Evolutionary conservation across 2,113 vertebrate species (phyloP).

Genomic region (Scomber japonicus): DNA sequence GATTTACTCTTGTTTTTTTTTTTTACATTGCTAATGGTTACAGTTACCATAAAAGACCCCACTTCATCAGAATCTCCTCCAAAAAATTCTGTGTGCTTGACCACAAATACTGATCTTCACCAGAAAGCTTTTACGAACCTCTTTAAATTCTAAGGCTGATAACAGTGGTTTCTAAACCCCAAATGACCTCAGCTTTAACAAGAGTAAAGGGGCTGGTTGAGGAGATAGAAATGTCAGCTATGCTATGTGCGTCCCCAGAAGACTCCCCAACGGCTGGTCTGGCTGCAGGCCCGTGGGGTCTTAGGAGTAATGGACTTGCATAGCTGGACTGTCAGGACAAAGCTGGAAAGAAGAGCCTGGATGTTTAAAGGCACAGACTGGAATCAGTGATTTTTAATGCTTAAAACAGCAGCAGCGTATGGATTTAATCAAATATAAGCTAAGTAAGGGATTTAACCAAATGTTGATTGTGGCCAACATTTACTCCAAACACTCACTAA

Average conservation of each 20-base stretch:
- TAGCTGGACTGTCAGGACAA: constrained; percentile 61
- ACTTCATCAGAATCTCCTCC: background rate
- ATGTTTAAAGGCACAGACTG: constrained; percentile 43
- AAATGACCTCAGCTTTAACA: constrained; percentile 63
- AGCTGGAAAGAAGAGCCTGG: constrained; percentile 26
- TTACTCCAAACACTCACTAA: constrained; percentile 1
- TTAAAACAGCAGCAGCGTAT: constrained; percentile 6
- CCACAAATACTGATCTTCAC: constrained; percentile 22
- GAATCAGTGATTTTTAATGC: constrained; percentile 32
- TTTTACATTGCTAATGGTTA: background rate
- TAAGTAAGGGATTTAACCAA: constrained; percentile 19
- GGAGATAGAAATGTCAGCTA: constrained; percentile 71
- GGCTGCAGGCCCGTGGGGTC: constrained; percentile 61
- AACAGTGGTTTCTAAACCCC: constrained; percentile 56
- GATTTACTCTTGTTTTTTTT: background rate
- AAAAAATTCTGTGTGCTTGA: constrained; percentile 10
- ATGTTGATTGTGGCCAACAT: constrained; percentile 1
- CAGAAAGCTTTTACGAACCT: constrained; percentile 34
- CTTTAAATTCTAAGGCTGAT: constrained; percentile 64
- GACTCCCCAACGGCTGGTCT: constrained; percentile 58
- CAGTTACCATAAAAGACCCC: constrained; percentile 25
- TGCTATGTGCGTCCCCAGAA: constrained; percentile 66
- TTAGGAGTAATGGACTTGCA: constrained; percentile 69
- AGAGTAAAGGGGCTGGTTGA: constrained; percentile 40
- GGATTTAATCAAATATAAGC: constrained; percentile 6